Percentiles rank a stretch among this genome's conserved stretches.
Evolutionary conservation across 2,888 invertebrate species (phyloP).

Genomic region (Troides oblongomaculatus): DNA sequence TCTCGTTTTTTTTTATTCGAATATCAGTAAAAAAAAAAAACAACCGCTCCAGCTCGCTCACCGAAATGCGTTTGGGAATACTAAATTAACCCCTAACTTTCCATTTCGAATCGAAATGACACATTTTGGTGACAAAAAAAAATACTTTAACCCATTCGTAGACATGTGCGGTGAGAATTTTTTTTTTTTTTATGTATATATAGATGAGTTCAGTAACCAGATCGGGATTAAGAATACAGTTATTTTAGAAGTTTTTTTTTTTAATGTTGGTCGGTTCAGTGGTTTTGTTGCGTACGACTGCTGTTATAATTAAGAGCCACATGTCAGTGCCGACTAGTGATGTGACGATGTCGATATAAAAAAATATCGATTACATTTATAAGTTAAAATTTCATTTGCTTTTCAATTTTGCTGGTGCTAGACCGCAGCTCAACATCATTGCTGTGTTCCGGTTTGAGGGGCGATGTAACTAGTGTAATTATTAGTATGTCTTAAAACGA

Average conservation of each 20-base stretch:
- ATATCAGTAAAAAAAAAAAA: conserved; percentile 40
- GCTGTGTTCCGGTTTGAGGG: too few relatives aligned
- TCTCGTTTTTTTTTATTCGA: conserved; percentile 40
- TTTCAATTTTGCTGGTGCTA: too few relatives aligned
- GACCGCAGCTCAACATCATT: too few relatives aligned
- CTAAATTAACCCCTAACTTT: conserved; percentile 72
- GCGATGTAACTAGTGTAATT: too few relatives aligned
- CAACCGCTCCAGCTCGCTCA: conserved; percentile 36
- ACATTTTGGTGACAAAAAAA: conserved; percentile 48
- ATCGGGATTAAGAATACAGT: conserved; percentile 70
- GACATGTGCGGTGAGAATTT: conserved; percentile 56
- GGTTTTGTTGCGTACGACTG: conserved; percentile 66
- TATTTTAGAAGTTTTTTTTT: conserved; percentile 62
- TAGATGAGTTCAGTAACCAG: conserved; percentile 73
- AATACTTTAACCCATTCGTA: conserved; percentile 71
- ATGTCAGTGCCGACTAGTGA: conserved; percentile 57
- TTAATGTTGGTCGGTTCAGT: conserved; percentile 50
- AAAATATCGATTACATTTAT: conserved; percentile 19
- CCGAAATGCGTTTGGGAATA: conserved; percentile 56
- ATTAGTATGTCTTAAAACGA: too few relatives aligned
- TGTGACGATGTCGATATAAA: conserved; percentile 37
- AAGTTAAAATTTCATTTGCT: too few relatives aligned
- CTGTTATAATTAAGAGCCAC: conserved; percentile 75
- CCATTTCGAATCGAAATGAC: conserved; percentile 75
- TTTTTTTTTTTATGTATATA: conserved; percentile 49